phyloP scores from a whole-genome alignment of 2,113 vertebrate species.

The Brachyistius frenatus region DNA sequence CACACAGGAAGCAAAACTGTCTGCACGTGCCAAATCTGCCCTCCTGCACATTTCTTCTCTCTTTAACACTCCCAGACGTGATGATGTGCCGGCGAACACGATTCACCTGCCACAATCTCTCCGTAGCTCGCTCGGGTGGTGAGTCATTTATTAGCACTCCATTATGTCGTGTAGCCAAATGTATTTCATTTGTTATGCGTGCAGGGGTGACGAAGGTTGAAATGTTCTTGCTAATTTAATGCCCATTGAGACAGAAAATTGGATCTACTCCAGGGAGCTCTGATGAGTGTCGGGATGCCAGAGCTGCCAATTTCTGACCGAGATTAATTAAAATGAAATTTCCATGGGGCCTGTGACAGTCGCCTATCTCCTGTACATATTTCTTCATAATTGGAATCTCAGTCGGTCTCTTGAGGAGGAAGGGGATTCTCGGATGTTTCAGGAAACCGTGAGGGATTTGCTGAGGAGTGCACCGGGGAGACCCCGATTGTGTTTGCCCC shows the following conservation, averaged over 20 bases:
- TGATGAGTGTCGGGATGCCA: constrained; percentile 68
- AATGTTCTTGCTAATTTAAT: constrained; percentile 86
- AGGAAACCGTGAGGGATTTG: constrained; percentile 44
- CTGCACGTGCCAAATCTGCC: constrained; percentile 22
- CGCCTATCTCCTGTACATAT: constrained; percentile 70
- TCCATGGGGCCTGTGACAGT: constrained; percentile 71
- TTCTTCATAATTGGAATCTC: constrained; percentile 80
- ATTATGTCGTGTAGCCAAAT: constrained; percentile 77
- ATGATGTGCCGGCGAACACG: constrained; percentile 5
- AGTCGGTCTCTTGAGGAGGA: constrained; percentile 57
- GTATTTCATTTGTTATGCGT: constrained; percentile 79
- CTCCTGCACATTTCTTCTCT: constrained; percentile 22
- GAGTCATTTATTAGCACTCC: constrained; percentile 73
- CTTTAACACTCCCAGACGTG: constrained; percentile 34
- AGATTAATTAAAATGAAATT: constrained; percentile 86
- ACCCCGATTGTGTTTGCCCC: constrained; percentile 11
- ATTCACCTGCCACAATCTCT: constrained; percentile 55
- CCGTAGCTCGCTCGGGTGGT: constrained; percentile 17
- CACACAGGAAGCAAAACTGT: constrained; percentile 17
- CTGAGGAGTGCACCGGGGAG: constrained; percentile 40
- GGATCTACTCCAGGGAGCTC: constrained; percentile 79
- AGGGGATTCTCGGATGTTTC: constrained; percentile 45
- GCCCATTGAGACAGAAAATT: constrained; percentile 86
- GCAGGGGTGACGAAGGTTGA: constrained; percentile 73
- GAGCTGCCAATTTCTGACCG: constrained; percentile 75